Conservation (phyloP, 2,797 vertebrate species). For the Micropoecilia bifurca region DNA sequence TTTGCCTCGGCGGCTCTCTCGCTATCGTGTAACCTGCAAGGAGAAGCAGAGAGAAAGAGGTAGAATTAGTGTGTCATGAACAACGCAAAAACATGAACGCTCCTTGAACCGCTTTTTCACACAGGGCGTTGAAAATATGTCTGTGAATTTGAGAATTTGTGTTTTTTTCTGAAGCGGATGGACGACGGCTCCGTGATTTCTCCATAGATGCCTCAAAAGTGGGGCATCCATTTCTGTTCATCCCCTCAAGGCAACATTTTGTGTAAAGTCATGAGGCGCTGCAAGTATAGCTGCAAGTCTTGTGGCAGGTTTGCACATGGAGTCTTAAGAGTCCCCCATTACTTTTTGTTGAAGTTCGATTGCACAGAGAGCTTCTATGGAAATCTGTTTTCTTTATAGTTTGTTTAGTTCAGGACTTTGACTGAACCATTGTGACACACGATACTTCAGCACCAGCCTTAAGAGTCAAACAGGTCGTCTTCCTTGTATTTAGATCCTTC, state of each 20-base stretch:
- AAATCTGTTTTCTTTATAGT: neutral
- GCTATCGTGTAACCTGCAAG: slow-evolving; percentile 95
- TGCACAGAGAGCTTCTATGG: neutral
- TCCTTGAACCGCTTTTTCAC: neutral
- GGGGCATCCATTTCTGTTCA: neutral
- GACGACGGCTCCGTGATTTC: neutral
- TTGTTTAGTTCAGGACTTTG: neutral
- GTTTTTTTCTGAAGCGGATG: neutral
- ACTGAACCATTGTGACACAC: neutral
- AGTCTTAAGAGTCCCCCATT: neutral
- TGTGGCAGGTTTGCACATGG: neutral
- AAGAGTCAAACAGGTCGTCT: neutral
- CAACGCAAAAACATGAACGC: neutral
- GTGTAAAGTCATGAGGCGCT: neutral
- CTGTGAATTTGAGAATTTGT: neutral
- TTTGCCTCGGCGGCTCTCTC: slow-evolving; percentile 66
- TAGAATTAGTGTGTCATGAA: slow-evolving; percentile 39
- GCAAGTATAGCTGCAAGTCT: neutral
- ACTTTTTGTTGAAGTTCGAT: neutral
- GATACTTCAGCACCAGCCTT: neutral
- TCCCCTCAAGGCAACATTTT: neutral
- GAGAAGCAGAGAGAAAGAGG: slow-evolving; percentile 1
- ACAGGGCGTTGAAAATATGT: neutral
- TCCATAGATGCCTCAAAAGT: neutral
- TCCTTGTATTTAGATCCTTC: neutral